Percentiles rank a stretch among this genome's conserved stretches.
phyloP scores from a whole-genome alignment of 2,888 invertebrate genomes.

The Eristalis pertinax region DNA sequence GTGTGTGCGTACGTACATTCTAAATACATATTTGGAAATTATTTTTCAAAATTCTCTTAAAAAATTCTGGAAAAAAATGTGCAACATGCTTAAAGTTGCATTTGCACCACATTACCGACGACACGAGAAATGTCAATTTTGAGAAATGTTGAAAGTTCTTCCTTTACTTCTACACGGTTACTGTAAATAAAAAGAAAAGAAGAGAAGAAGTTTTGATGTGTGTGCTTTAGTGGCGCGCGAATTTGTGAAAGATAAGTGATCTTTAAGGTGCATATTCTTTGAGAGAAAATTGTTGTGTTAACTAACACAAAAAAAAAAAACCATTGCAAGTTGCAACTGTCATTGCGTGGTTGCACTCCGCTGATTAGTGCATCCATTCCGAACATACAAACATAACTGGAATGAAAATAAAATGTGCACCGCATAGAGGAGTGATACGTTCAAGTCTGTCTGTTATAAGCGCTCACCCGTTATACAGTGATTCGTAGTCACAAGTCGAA shows the following conservation, averaged over 20 bases:
- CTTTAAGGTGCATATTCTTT: not conserved
- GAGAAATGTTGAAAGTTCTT: not conserved
- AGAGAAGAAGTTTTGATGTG: not conserved
- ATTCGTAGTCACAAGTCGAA: not conserved
- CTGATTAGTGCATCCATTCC: not conserved
- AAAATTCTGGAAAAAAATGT: too few relatives aligned
- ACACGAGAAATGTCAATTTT: conserved; percentile 8
- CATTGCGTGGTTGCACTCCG: not conserved
- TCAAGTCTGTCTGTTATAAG: not conserved
- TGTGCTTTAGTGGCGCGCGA: not conserved
- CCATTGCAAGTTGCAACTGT: too few relatives aligned
- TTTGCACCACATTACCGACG: conserved; percentile 10
- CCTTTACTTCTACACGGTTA: conserved; percentile 3
- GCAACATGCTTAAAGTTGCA: not conserved
- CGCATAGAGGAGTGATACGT: not conserved
- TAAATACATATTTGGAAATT: not conserved
- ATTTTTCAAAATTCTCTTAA: not conserved
- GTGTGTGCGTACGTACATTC: not conserved
- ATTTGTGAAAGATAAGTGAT: not conserved
- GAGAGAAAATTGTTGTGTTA: not conserved
- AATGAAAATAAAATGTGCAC: not conserved
- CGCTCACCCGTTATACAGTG: not conserved
- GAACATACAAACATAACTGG: not conserved
- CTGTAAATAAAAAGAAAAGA: not conserved
- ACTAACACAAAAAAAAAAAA: not conserved